Conservation (phyloP, 2,888 invertebrate species). For the Apocheima hispidaria region DNA sequence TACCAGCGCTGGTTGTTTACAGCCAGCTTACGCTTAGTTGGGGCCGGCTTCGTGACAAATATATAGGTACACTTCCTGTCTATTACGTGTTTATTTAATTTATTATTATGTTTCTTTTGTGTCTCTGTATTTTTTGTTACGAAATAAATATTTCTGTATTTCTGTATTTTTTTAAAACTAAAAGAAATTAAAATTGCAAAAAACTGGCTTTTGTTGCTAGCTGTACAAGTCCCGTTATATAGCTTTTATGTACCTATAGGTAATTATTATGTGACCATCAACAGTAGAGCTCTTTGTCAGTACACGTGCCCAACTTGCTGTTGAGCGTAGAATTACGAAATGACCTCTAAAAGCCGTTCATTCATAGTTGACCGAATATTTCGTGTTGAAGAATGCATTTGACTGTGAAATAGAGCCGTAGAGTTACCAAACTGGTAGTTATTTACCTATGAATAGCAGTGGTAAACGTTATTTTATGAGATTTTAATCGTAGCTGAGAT, state of each 20-base stretch:
- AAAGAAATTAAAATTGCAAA: too few relatives aligned
- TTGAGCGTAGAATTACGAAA: constrained; percentile 61
- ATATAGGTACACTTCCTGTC: too few relatives aligned
- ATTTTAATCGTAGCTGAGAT: constrained; percentile 5
- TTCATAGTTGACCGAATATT: constrained; percentile 40
- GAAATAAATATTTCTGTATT: too few relatives aligned
- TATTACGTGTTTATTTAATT: too few relatives aligned
- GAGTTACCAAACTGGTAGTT: constrained; percentile 21
- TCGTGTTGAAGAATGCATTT: constrained; percentile 36
- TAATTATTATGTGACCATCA: constrained; percentile 49
- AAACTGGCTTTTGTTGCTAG: neutral
- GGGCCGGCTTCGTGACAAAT: too few relatives aligned
- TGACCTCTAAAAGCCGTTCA: constrained; percentile 46
- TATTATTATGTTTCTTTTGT: too few relatives aligned
- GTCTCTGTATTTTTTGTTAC: too few relatives aligned
- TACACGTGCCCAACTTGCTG: constrained; percentile 64
- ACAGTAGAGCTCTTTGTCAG: constrained; percentile 63
- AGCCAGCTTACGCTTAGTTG: too few relatives aligned
- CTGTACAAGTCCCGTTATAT: constrained; percentile 15
- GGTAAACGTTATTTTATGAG: constrained; percentile 13
- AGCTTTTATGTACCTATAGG: constrained; percentile 3
- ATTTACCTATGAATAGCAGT: constrained; percentile 19
- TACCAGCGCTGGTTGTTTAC: too few relatives aligned
- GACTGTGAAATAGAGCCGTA: constrained; percentile 26
- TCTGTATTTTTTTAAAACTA: too few relatives aligned